Conservation (phyloP, 2,113 vertebrate genomes). For the Candoia aspera region DNA sequence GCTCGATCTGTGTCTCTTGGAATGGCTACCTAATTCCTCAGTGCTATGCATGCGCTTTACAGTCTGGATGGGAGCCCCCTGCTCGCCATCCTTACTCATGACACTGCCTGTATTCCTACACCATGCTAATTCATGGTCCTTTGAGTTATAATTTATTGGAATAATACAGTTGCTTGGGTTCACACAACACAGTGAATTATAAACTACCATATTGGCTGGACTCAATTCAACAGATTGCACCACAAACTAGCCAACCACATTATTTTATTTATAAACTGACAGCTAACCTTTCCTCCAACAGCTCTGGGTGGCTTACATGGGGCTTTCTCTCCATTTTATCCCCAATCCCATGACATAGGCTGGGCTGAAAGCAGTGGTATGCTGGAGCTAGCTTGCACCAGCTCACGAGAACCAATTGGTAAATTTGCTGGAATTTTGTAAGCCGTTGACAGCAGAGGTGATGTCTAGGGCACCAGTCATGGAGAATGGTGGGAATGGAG, state of each 20-base stretch:
- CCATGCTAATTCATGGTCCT: not conserved
- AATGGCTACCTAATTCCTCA: too few relatives aligned
- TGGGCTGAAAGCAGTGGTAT: not conserved
- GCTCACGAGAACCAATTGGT: not conserved
- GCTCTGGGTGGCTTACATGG: too few relatives aligned
- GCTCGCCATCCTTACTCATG: too few relatives aligned
- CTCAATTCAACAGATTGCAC: not conserved
- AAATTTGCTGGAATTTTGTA: not conserved
- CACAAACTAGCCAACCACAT: not conserved
- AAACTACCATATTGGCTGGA: not conserved
- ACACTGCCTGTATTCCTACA: not conserved
- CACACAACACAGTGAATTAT: not conserved
- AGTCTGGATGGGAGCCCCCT: too few relatives aligned
- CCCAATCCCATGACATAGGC: not conserved
- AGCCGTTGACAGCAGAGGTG: not conserved
- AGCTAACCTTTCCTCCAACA: too few relatives aligned
- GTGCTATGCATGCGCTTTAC: too few relatives aligned
- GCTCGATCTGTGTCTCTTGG: too few relatives aligned
- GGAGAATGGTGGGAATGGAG: not conserved
- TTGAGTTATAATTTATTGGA: not conserved
- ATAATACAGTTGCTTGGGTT: not conserved
- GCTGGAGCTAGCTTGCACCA: not conserved
- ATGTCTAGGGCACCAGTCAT: not conserved
- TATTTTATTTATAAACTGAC: too few relatives aligned
- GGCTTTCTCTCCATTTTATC: too few relatives aligned